A percentile compares a stretch with the other conserved stretches of the same genome.
Evolutionary conservation across 2,797 vertebrate species (phyloP).

Genomic region (Masticophis lateralis): DNA sequence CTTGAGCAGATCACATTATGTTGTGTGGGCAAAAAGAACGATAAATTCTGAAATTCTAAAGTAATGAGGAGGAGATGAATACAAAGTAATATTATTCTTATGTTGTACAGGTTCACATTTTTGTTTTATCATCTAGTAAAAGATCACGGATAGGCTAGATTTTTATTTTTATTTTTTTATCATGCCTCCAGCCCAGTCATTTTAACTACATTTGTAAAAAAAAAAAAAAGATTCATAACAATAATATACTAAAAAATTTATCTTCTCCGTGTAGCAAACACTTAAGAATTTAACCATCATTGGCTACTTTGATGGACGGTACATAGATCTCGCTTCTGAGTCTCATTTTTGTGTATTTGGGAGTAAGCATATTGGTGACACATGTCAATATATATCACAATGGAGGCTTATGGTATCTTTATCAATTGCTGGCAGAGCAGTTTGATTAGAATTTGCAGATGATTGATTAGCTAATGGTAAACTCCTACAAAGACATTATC

Average conservation of each 20-base stretch:
- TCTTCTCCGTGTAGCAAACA: conserved; percentile 28
- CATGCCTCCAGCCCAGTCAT: conserved; percentile 60
- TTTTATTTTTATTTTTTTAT: conserved; percentile 47
- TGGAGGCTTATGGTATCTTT: not conserved
- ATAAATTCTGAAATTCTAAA: conserved; percentile 67
- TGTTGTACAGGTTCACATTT: conserved; percentile 46
- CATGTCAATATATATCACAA: not conserved
- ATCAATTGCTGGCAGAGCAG: not conserved
- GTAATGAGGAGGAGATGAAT: conserved; percentile 64
- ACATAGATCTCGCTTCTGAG: not conserved
- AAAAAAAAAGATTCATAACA: conserved; percentile 67
- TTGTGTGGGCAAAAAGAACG: conserved; percentile 65
- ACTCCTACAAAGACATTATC: not conserved
- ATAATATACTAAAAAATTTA: conserved; percentile 74
- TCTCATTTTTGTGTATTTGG: not conserved
- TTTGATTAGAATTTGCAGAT: not conserved
- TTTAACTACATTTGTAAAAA: conserved; percentile 65
- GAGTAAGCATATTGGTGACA: not conserved
- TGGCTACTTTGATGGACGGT: not conserved
- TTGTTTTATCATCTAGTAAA: conserved; percentile 68
- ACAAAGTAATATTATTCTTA: conserved; percentile 68
- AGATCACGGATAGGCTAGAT: conserved; percentile 58
- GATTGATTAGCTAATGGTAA: not conserved
- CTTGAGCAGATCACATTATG: conserved; percentile 74
- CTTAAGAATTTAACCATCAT: not conserved